Base-by-base conservation (phyloP, 1,140 invertebrate genomes). In the Andricus grossulariae region DNA sequence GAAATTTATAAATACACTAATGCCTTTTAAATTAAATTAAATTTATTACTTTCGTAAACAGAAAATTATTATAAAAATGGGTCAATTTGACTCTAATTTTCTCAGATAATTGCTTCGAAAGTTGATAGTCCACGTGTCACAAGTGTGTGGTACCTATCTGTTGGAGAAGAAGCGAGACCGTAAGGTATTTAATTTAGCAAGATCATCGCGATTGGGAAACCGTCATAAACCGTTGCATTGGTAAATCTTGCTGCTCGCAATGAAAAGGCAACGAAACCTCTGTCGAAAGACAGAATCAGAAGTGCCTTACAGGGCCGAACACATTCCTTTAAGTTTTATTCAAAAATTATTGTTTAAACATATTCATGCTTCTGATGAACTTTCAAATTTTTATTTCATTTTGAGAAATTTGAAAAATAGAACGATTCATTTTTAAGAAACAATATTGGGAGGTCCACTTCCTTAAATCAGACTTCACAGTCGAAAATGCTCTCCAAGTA, bases 181-280 rank as follows among this genome's bases (percentile, higher is more conserved):
- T 52, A 73, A 82, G 77, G 72, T 82, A 86, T 82, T 85, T 84
- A 88, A 88, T 88, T 87, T 87, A 86, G 88, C 82, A 89, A 89
- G 83, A 86, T 82, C 80, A 75, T 77, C 55, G 82, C 82, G 85
- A 88, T 90, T 88, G 85, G 86, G 86, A 85, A 87, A 89, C 86
- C 85, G 85, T 77, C 81, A 84, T 78, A 79, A 81, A 76, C 80
- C 80, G 73, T 81, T 83, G 82, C 81, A 83, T 85, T 83, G 84
- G 84, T 82, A 87, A 83, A 84, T 80, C 81, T 80, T 81, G 84
- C 80, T 77, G 76, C 78, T 81, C 81, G 77, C 79, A 82, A 76
- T 74, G 84, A 85, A 84, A 82, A 85, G 75, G 72, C 75, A 74
- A 81, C 83, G 80, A 79, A 74, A 80, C 76, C 83, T 75, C 79